Base-by-base conservation (phyloP, 2,888 invertebrate genomes). In the Eristalis tenax region DNA sequence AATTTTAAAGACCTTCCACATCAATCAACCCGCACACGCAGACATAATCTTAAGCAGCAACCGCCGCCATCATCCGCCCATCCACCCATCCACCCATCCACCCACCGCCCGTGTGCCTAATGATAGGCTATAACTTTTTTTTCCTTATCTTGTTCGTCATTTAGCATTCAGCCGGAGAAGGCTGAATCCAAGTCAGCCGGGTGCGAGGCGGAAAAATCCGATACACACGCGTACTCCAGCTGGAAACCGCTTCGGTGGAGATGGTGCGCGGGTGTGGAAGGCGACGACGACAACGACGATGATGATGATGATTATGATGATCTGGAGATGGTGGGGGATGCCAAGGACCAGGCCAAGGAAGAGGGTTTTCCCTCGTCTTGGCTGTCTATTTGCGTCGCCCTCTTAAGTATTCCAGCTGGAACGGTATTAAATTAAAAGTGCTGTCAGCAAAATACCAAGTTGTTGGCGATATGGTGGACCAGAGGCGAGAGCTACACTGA, bases 61-160 rank as follows among this genome's bases (percentile, higher is more conserved):
- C 69, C 4, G 8, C 32, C 8, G 32, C 75, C 22, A 66, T 15
- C 15, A 11, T 18, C 32, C 26, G n/a, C n/a, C n/a, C n/a, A n/a
- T n/a, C n/a, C n/a, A n/a, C n/a, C 0, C 40, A 32, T 32, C 5
- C 50, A 18, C 4, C 50, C 50, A 15, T 32, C 8, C 71, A 35
- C 18, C 73, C 64, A 35, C 15, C 70, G n/a, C 56, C 68, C 56
- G 1, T 28, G 4, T 5, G 22, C 74, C 28, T 83, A 86, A 83
- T 78, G 86, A 83, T 74, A 40, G 83, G 78, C 74, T 56, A 83
- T 86, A 83, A 83, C 78, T 86, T 86, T 71, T 86, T 86, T 71
- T 75, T 63, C 78, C 86, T 86, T 86, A 86, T 86, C 86, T 86
- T 79, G 74, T 75, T 78, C 63, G 23, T 63, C 83, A 78, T 86